A percentile compares a stretch with the other conserved stretches of the same genome.
Evolutionary conservation across 2,888 invertebrate genomes (phyloP).

Genomic region (Teinopalpus imperialis): DNA sequence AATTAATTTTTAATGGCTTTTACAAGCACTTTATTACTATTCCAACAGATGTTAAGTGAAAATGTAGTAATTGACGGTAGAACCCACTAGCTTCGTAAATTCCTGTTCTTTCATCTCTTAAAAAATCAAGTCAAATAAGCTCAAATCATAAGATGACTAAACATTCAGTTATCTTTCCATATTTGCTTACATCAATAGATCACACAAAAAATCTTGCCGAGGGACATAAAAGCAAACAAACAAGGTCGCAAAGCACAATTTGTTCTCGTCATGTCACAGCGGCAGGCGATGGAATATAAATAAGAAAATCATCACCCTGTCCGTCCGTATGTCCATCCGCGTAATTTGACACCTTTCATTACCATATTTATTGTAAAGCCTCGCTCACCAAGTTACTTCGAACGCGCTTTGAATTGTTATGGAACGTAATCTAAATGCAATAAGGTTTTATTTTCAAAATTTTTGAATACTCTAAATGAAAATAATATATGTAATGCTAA

Average conservation of each 20-base stretch:
- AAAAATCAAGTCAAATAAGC: too few relatives aligned
- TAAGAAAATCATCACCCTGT: conserved; percentile 67
- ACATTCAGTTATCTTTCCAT: not conserved
- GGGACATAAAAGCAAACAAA: conserved; percentile 45
- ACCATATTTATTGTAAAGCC: conserved; percentile 74
- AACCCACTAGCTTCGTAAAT: too few relatives aligned
- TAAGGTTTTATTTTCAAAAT: conserved; percentile 31
- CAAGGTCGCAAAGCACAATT: conserved; percentile 61
- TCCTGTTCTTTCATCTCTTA: too few relatives aligned
- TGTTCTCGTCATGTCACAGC: conserved; percentile 53
- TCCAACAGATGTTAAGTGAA: too few relatives aligned
- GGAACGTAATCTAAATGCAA: conserved; percentile 13
- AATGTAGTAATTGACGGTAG: too few relatives aligned
- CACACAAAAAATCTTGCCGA: conserved; percentile 24
- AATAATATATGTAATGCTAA: conserved; percentile 36
- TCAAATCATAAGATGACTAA: not conserved
- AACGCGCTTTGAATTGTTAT: conserved; percentile 14
- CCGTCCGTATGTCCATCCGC: conserved; percentile 59
- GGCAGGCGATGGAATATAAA: conserved; percentile 45
- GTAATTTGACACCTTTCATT: conserved; percentile 80
- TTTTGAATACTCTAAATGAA: conserved; percentile 12
- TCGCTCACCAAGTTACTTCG: conserved; percentile 29
- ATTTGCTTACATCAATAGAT: conserved; percentile 23
- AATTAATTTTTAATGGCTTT: too few relatives aligned
- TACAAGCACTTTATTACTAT: too few relatives aligned